Percentiles rank a stretch among this genome's conserved stretches.
Conservation (phyloP, 2,113 vertebrate genomes). For the Anseranas semipalmata region DNA sequence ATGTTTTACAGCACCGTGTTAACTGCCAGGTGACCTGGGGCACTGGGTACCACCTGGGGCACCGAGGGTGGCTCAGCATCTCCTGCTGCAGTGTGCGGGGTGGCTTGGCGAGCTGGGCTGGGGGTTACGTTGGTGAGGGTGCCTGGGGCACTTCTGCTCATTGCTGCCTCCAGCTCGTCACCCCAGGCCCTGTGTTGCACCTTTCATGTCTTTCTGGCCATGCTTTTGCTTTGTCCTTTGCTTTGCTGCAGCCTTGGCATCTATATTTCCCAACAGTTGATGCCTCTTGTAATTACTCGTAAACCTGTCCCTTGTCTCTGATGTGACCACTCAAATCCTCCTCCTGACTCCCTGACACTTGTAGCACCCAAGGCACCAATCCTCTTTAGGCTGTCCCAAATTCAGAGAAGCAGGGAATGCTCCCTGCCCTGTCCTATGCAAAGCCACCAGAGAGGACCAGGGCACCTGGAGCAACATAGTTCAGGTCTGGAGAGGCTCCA, state of each 20-base stretch:
- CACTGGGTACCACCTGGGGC: not conserved
- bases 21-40: not conserved
- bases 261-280: not conserved
- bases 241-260: not conserved
- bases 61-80: not conserved
- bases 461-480: not conserved
- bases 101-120: accelerated
- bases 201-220: not conserved
- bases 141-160: not conserved
- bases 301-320: not conserved
- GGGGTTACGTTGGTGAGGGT: accelerated
- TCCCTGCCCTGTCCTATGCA: accelerated
- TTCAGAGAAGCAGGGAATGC: not conserved
- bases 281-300: not conserved
- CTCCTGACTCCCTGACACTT: not conserved
- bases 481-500: not conserved
- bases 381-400: not conserved
- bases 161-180: not conserved
- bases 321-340: not conserved
- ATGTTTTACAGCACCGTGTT: not conserved
- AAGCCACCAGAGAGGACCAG: not conserved
- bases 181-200: accelerated
- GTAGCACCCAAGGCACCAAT: accelerated
- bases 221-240: not conserved
- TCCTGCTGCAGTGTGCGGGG: accelerated